A percentile compares a stretch with the other conserved stretches of the same genome.
phyloP scores from a whole-genome alignment of 2,113 vertebrate species.

The Rynchops niger region DNA sequence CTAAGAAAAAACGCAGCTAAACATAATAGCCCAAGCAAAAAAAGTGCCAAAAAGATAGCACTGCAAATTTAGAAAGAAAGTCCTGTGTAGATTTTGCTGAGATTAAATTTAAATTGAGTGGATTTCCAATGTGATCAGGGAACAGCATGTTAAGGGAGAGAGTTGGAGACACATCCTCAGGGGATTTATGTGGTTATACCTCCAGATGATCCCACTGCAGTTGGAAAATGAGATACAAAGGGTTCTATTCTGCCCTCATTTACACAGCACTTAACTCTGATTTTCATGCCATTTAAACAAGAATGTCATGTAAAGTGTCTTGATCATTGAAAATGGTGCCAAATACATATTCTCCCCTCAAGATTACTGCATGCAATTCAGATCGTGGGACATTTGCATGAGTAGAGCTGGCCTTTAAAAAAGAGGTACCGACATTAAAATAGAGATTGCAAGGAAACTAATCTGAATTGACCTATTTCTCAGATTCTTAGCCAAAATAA shows the following conservation, averaged over 20 bases:
- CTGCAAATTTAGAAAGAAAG: slow-evolving; percentile 12
- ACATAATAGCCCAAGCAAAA: background rate
- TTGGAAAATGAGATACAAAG: slow-evolving; percentile 55
- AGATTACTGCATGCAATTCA: background rate
- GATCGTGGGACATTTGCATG: slow-evolving; percentile 9
- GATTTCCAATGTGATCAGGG: slow-evolving; percentile 25
- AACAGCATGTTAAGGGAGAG: background rate
- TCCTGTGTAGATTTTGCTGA: background rate
- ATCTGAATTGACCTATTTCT: background rate
- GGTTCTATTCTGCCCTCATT: slow-evolving; percentile 51
- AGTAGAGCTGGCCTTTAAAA: background rate
- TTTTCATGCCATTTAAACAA: slow-evolving; percentile 41
- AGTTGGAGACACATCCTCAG: background rate
- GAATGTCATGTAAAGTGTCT: background rate
- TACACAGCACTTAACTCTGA: slow-evolving; percentile 48
- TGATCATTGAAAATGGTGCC: background rate
- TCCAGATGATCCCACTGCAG: slow-evolving; percentile 37
- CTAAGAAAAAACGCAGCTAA: background rate
- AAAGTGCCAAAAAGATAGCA: background rate
- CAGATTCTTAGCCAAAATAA: background rate
- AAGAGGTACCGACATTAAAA: background rate
- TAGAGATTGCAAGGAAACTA: background rate
- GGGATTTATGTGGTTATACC: slow-evolving; percentile 57
- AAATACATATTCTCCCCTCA: background rate
- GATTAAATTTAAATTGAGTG: slow-evolving; percentile 29